Evolutionary conservation across 2,113 vertebrate species (phyloP).

Genomic region (Onychostruthus taczanowskii): DNA sequence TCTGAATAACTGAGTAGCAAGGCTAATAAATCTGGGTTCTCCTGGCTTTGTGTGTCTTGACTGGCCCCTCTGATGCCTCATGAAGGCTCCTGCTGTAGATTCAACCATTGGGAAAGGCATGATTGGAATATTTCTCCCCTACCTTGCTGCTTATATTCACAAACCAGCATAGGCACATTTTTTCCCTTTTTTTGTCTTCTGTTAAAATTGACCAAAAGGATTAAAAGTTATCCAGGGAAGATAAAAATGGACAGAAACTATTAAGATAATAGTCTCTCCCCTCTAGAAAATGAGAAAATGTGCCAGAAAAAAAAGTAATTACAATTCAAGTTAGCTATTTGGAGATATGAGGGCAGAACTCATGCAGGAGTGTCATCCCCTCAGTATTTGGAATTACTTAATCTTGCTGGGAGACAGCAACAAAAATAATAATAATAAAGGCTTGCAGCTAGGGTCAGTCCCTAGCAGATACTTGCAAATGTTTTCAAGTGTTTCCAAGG

Average conservation of each 20-base stretch:
- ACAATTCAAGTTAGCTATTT: slow-evolving; percentile 14
- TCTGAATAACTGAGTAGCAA: neutral
- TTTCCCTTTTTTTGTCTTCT: neutral
- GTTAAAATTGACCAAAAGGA: neutral
- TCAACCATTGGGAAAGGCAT: neutral
- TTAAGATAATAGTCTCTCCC: neutral
- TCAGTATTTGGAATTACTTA: slow-evolving; percentile 39
- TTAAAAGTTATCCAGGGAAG: neutral
- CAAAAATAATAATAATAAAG: slow-evolving; percentile 27
- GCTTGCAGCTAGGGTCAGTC: neutral
- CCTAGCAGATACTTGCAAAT: neutral
- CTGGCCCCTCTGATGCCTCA: neutral
- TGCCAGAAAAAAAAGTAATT: slow-evolving; percentile 13
- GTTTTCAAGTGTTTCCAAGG: neutral
- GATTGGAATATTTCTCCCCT: neutral
- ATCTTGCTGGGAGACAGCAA: slow-evolving; percentile 39
- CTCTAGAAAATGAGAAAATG: slow-evolving; percentile 16
- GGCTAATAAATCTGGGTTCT: neutral
- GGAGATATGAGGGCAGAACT: slow-evolving; percentile 11
- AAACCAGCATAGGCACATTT: neutral
- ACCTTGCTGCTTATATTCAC: neutral
- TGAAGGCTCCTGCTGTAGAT: neutral
- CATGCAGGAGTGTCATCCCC: slow-evolving; percentile 8
- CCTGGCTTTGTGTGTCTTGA: neutral
- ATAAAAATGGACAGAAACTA: neutral